Evolutionary conservation across 2,113 vertebrate species (phyloP).

Genomic region (Piprites chloris): DNA sequence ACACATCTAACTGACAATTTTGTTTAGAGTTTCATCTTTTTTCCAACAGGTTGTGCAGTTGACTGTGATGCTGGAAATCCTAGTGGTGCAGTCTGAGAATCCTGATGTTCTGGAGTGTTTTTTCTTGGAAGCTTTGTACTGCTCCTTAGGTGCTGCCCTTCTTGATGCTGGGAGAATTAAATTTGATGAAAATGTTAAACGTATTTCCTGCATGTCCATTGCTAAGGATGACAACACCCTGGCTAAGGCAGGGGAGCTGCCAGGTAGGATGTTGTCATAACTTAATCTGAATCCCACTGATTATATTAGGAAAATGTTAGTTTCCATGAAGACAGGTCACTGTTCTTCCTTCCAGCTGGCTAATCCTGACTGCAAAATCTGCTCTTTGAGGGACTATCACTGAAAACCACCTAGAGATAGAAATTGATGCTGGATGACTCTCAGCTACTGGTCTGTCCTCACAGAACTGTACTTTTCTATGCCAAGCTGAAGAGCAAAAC

Average conservation of each 20-base stretch:
- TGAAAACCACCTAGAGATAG: background rate
- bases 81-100: slow-evolving; percentile 69
- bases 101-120: slow-evolving; percentile 82
- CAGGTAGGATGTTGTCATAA: slow-evolving; percentile 75
- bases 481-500: background rate
- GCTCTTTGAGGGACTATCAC: background rate
- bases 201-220: slow-evolving; percentile 75
- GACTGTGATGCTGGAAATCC: slow-evolving; percentile 81
- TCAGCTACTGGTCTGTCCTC: background rate
- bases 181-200: slow-evolving; percentile 87
- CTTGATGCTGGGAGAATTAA: slow-evolving; percentile 76
- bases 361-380: background rate
- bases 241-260: slow-evolving; percentile 85
- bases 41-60: slow-evolving; percentile 84
- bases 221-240: slow-evolving; percentile 68
- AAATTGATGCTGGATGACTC: background rate
- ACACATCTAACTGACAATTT: background rate
- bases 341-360: background rate
- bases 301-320: background rate
- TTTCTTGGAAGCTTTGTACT: slow-evolving; percentile 93
- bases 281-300: background rate
- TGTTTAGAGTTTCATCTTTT: background rate
- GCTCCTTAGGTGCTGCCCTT: slow-evolving; percentile 86
- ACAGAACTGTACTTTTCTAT: background rate
- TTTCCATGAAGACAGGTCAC: background rate